Evolutionary conservation across 2,888 invertebrate genomes (phyloP), one percentile per base, ranked within the genome.

Genomic region (Diploptera punctata): DNA sequence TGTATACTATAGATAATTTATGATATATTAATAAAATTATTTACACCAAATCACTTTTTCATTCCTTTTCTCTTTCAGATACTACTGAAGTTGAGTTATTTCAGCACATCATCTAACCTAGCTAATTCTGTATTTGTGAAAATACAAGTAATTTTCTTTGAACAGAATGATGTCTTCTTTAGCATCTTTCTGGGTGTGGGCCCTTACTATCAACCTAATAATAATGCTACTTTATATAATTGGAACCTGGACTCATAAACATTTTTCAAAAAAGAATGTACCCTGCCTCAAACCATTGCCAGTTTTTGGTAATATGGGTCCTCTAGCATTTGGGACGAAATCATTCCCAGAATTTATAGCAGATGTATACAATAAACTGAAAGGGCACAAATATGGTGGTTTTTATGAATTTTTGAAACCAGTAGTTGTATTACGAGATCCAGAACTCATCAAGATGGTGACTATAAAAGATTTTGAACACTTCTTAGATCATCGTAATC

Each of bases 301-400:
- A 54, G 79, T 84, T 73, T 76, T 83, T 57, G 83, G 83, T 54
- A 83, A 83, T 78, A 76, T 83, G 80, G 80, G 81, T 77, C 80
- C 81, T 77, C 81, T 81, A 77, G 82, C 82, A 60, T 78, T 82
- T 31, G 81, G 82, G 61, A 77, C 1, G 9, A 9, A 29, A 10
- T 10, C 43, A 2, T 7, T 29, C 43, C 24, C 72, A 1, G 67
- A 54, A 7, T 47, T n/a, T 19, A 4, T n/a, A 13, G 1, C 21
- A 4, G 16, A 31, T 7, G 13, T 44, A 60, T 67, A 71, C 19
- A 18, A 44, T 24, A 67, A n/a, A 18, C n/a, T 61, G 1, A 43
- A 71, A 26, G 44, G 67, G n/a, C n/a, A 70, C 33, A 44, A 10
- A 13, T 54, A 31, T 21, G 49, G 52, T 29, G 68, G 68, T 18